Conservation (phyloP, 1,140 invertebrate genomes). For the Tetragonula clypearis region DNA sequence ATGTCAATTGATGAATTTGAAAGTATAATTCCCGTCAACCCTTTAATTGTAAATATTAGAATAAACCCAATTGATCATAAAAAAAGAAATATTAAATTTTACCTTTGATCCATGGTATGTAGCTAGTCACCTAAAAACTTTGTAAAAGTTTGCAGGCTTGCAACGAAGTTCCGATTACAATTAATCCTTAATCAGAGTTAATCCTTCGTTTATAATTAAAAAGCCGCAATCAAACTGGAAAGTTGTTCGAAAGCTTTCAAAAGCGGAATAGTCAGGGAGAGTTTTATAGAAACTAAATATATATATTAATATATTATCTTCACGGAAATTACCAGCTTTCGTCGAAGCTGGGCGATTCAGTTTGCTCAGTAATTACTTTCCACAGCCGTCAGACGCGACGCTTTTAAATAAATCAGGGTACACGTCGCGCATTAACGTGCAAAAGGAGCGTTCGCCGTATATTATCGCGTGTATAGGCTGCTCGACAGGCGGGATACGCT, state of each 20-base stretch:
- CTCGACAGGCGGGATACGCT: constrained; percentile 45
- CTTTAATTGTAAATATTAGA: too few species aligned
- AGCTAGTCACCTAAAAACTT: too few species aligned
- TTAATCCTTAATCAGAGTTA: too few species aligned
- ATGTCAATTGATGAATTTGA: too few species aligned
- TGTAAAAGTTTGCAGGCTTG: too few species aligned
- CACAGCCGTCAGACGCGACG: background rate
- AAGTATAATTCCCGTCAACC: too few species aligned
- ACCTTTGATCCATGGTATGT: too few species aligned
- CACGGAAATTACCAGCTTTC: background rate
- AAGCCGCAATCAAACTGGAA: too few species aligned
- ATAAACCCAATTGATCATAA: too few species aligned
- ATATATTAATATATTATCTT: background rate
- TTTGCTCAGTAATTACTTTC: constrained; percentile 37
- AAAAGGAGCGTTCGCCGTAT: constrained; percentile 35
- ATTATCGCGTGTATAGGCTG: constrained; percentile 25
- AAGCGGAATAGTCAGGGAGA: background rate
- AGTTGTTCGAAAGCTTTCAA: background rate
- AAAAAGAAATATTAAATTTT: too few species aligned
- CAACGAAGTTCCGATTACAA: too few species aligned
- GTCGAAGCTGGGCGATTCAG: background rate
- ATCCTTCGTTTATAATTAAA: too few species aligned
- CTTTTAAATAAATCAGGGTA: constrained; percentile 49
- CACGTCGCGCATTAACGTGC: constrained; percentile 31
- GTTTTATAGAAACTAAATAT: background rate